These are phyloP conservation scores for Ecliptopera silaceata DNA, from an alignment of 2,888 invertebrate genomes.

Conservation along the genomic window DNA sequence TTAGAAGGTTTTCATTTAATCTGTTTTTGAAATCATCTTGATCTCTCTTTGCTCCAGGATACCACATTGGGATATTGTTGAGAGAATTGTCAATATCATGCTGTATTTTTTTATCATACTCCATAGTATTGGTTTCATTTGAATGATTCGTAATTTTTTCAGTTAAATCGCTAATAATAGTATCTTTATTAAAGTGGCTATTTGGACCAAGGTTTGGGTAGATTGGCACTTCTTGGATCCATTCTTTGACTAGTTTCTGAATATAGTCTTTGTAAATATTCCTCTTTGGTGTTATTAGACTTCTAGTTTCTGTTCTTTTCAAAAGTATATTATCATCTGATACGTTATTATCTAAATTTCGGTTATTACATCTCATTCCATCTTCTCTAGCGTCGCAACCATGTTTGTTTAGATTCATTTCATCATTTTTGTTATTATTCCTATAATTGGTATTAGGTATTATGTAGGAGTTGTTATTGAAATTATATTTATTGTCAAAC, in stretches of 20 bases:
- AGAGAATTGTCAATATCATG: conserved; percentile 48
- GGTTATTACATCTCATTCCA: not conserved
- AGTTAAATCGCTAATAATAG: conserved; percentile 45
- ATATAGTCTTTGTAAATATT: conserved; percentile 44
- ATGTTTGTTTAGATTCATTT: not conserved
- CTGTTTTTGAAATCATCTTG: conserved; percentile 37
- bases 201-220: conserved; percentile 37
- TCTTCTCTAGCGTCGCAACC: not conserved
- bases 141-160: conserved; percentile 44
- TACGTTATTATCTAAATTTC: not conserved
- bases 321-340: conserved; percentile 10
- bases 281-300: conserved; percentile 21
- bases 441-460: not conserved
- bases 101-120: conserved; percentile 43
- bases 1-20: conserved; percentile 46
- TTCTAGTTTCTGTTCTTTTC: conserved; percentile 15
- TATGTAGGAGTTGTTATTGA: not conserved
- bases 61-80: conserved; percentile 47
- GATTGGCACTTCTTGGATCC: conserved; percentile 51
- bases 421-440: not conserved
- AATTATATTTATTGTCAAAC: not conserved
- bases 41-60: conserved; percentile 40
- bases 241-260: conserved; percentile 42
- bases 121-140: conserved; percentile 21
- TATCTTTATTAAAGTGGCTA: conserved; percentile 41